phyloP scores from a whole-genome alignment of 2,888 invertebrate genomes.

The Acleris emargana region DNA sequence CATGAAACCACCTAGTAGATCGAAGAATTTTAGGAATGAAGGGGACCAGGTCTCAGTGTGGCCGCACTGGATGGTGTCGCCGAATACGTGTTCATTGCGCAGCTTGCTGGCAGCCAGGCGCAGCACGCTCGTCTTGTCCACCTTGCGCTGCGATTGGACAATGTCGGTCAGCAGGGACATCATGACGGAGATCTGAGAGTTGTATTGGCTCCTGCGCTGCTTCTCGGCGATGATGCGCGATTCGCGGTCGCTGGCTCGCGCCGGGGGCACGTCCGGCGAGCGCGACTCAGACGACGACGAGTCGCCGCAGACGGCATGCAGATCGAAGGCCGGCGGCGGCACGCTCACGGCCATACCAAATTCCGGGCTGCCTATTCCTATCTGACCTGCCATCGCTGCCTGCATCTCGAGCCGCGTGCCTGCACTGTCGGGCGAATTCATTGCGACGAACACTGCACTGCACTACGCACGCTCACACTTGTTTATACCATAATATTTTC shows the following conservation, averaged over 20 bases:
- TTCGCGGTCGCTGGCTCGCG: constrained; percentile 88
- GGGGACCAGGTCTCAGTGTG: constrained; percentile 80
- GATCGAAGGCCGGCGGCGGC: constrained; percentile 54
- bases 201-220: constrained; percentile 94
- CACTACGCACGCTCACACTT: constrained; percentile 34
- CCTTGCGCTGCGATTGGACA: constrained; percentile 90
- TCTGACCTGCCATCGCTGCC: constrained; percentile 54
- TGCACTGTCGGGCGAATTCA: constrained; percentile 64
- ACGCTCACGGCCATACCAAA: constrained; percentile 60
- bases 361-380: constrained; percentile 52
- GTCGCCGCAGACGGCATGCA: constrained; percentile 62
- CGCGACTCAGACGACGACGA: constrained; percentile 75
- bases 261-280: constrained; percentile 68
- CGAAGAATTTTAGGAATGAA: constrained; percentile 85
- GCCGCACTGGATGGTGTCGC: constrained; percentile 77
- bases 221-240: constrained; percentile 96
- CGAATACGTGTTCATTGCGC: constrained; percentile 89
- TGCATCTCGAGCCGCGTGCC: constrained; percentile 58
- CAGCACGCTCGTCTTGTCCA: constrained; percentile 96
- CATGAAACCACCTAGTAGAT: constrained; percentile 90
- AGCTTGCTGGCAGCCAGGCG: constrained; percentile 94
- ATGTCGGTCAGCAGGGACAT: constrained; percentile 93
- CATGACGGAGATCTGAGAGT: constrained; percentile 92
- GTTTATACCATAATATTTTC: constrained; percentile 33
- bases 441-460: constrained; percentile 44